A percentile compares a stretch with the other conserved stretches of the same genome.
Evolutionary conservation across 2,113 vertebrate species (phyloP).

Genomic region (Macquaria australasica): DNA sequence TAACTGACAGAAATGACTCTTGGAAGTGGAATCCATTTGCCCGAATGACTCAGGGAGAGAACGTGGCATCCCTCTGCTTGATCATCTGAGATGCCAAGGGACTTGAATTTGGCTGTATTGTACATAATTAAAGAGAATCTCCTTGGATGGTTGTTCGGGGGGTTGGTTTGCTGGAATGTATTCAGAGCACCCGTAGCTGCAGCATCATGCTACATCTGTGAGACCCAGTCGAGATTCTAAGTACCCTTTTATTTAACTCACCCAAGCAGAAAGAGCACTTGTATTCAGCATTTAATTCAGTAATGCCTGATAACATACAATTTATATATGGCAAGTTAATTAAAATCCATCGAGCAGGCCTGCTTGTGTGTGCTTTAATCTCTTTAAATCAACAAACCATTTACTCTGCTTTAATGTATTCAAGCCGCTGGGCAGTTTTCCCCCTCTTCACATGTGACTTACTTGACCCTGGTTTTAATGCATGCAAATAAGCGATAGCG

Average conservation of each 20-base stretch:
- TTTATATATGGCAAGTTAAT: constrained; percentile 86
- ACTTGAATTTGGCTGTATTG: constrained; percentile 65
- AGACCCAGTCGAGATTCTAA: constrained; percentile 66
- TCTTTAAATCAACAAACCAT: constrained; percentile 83
- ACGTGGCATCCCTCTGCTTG: constrained; percentile 62
- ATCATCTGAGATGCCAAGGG: constrained; percentile 69
- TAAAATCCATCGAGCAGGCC: constrained; percentile 80
- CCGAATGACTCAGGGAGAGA: constrained; percentile 65
- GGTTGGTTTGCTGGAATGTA: constrained; percentile 40
- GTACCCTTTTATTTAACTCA: constrained; percentile 79
- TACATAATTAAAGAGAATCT: constrained; percentile 78
- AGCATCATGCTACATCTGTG: constrained; percentile 57
- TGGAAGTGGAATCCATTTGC: constrained; percentile 76
- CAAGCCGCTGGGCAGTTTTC: constrained; percentile 63
- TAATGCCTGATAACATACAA: constrained; percentile 81
- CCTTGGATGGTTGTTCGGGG: constrained; percentile 48
- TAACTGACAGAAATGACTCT: constrained; percentile 77
- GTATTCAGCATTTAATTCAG: constrained; percentile 79
- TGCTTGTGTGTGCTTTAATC: constrained; percentile 79
- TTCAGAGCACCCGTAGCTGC: constrained; percentile 50
- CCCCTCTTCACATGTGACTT: constrained; percentile 67
- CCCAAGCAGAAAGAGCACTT: constrained; percentile 79
- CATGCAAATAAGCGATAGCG: constrained; percentile 75
- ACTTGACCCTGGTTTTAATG: constrained; percentile 76
- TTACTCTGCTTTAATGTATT: constrained; percentile 80